A percentile compares a stretch with the other conserved stretches of the same genome.
These are phyloP conservation scores for Bufotes viridis DNA, from an alignment of 2,797 vertebrate genomes.

Conservation along the genomic window DNA sequence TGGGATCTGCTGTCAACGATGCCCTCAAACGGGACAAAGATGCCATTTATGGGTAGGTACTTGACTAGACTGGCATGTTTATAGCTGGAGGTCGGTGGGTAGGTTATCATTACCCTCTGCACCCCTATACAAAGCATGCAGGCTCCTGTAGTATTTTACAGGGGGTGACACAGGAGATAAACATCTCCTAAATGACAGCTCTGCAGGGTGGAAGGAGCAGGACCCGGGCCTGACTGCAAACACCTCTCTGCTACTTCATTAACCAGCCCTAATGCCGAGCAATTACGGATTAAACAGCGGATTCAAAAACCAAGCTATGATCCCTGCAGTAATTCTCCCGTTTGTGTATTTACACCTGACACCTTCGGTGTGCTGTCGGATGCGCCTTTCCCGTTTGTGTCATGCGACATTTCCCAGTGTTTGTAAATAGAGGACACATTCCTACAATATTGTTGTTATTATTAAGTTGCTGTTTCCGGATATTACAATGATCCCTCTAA, in stretches of 20 bases:
- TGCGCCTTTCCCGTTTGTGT: not conserved
- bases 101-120: not conserved
- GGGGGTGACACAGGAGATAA: constrained; percentile 15
- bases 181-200: constrained; percentile 21
- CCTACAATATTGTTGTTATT: not conserved
- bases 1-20: constrained; percentile 99
- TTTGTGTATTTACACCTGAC: not conserved
- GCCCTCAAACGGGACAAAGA: constrained; percentile 99
- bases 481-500: not conserved
- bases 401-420: not conserved
- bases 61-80: constrained; percentile 19
- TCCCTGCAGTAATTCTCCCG: not conserved
- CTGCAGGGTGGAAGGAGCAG: not conserved
- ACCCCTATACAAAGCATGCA: constrained; percentile 7
- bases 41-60: constrained; percentile 97
- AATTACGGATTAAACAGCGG: constrained; percentile 58
- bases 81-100: not conserved
- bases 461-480: not conserved
- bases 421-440: not conserved
- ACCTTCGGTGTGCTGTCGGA: not conserved
- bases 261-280: constrained; percentile 43
- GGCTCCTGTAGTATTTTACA: constrained; percentile 12
- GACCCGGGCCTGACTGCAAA: constrained; percentile 12
- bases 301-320: constrained; percentile 20
- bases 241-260: constrained; percentile 37